Evolutionary conservation across 1,140 invertebrate genomes (phyloP).

Genomic region (Diprion similis): DNA sequence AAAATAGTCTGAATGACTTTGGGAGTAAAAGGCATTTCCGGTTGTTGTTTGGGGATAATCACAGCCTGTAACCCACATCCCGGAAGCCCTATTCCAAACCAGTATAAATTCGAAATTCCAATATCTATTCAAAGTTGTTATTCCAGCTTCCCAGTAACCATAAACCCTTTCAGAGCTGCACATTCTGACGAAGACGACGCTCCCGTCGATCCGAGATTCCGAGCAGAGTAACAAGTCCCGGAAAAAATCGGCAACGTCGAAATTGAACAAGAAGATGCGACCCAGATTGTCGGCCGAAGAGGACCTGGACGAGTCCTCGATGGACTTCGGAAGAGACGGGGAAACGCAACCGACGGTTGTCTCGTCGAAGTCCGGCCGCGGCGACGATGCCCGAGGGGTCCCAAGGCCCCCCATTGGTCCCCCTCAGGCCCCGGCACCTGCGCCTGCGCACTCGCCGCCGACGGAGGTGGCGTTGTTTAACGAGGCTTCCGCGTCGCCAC

Average conservation of each 20-base stretch:
- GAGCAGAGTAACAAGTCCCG: not conserved
- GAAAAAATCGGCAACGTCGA: not conserved
- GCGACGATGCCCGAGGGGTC: not conserved
- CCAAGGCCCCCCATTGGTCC: not conserved
- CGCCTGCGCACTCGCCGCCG: constrained; percentile 37
- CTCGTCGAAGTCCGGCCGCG: not conserved
- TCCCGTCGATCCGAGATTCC: constrained; percentile 2
- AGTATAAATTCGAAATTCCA: no score
- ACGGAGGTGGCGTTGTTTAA: constrained; percentile 32
- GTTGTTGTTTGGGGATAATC: constrained; percentile 5
- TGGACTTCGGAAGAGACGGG: not conserved
- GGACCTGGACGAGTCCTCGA: not conserved
- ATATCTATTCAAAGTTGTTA: no score
- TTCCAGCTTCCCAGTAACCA: not conserved
- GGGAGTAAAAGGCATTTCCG: not conserved
- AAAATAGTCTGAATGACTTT: no score
- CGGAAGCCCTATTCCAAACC: no score
- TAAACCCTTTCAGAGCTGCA: constrained; percentile 33
- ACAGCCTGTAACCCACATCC: no score
- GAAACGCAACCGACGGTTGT: not conserved
- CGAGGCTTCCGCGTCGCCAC: constrained; percentile 19
- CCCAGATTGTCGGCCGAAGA: not conserved
- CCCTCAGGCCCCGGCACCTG: constrained; percentile 28
- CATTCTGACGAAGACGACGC: constrained; percentile 26
- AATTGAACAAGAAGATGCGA: not conserved